Conservation (phyloP, 2,888 invertebrate species). For the Chloroclystis v-ata region DNA sequence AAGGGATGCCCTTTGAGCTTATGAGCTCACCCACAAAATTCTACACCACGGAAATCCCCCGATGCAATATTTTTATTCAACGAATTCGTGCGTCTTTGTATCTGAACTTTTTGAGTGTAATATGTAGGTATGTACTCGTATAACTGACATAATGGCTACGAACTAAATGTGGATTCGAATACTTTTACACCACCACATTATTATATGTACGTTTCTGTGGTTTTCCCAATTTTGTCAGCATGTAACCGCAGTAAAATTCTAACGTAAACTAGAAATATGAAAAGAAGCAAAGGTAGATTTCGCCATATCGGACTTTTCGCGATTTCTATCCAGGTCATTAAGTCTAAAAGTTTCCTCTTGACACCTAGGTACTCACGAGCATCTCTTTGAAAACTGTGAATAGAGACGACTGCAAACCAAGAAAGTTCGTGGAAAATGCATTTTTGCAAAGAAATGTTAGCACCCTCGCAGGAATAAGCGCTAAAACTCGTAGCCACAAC, state of each 20-base stretch:
- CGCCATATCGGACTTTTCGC: not conserved
- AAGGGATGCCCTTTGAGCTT: constrained; percentile 45
- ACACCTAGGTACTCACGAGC: constrained; percentile 32
- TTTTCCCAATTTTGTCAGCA: constrained; percentile 1
- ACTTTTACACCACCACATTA: not conserved
- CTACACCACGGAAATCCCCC: constrained; percentile 64
- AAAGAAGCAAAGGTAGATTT: constrained; percentile 7
- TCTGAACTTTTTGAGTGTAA: not conserved
- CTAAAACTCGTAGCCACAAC: constrained; percentile 29
- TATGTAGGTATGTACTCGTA: not conserved
- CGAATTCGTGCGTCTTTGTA: constrained; percentile 24
- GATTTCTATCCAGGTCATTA: constrained; percentile 53
- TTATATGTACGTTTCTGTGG: not conserved
- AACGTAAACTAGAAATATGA: constrained; percentile 5
- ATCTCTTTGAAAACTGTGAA: constrained; percentile 30
- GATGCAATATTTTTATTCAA: constrained; percentile 52
- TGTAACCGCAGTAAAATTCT: constrained; percentile 1
- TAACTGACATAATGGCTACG: too few relatives aligned
- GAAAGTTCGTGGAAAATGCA: constrained; percentile 56
- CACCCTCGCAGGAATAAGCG: constrained; percentile 19
- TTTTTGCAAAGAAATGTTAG: constrained; percentile 33
- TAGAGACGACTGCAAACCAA: constrained; percentile 45
- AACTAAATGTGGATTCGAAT: not conserved
- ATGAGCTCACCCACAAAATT: constrained; percentile 55
- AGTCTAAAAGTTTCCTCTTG: constrained; percentile 57